Evolutionary conservation across 2,113 vertebrate species (phyloP).

Genomic region (Pygoscelis antarcticus): DNA sequence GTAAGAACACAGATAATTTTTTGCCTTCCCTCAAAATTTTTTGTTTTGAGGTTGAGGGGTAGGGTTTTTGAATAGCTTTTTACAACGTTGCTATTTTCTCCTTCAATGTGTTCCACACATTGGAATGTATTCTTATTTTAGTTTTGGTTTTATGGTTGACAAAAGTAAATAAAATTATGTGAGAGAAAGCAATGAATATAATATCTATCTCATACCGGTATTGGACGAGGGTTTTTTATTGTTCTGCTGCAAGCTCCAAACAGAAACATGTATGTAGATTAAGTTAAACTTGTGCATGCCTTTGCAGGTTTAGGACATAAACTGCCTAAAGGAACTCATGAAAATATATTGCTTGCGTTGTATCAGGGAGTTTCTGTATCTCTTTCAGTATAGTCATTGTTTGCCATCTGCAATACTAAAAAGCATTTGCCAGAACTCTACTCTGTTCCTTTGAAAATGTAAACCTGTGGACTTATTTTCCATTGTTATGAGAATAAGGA

Average conservation of each 20-base stretch:
- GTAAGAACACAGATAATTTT: not conserved
- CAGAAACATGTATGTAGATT: not conserved
- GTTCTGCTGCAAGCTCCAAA: not conserved
- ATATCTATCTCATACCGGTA: not conserved
- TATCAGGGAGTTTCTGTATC: not conserved
- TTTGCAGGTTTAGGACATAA: conserved; percentile 17
- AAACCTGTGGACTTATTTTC: not conserved
- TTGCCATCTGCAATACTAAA: not conserved
- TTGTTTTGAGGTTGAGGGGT: not conserved
- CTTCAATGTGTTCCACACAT: not conserved
- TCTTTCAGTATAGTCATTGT: not conserved
- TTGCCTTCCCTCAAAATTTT: not conserved
- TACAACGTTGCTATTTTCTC: not conserved
- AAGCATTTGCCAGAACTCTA: not conserved
- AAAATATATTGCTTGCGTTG: not conserved
- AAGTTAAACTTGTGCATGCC: not conserved
- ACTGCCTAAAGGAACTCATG: not conserved
- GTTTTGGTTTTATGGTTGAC: not conserved
- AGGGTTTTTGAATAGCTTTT: not conserved
- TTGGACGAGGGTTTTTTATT: not conserved
- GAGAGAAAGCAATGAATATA: not conserved
- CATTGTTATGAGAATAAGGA: not conserved
- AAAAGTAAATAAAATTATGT: not conserved
- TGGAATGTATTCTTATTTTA: not conserved
- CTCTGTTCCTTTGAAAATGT: not conserved